Percentiles rank a stretch among this genome's conserved stretches.
Conservation (phyloP, 2,888 invertebrate genomes). For the Diarsia brunnea region DNA sequence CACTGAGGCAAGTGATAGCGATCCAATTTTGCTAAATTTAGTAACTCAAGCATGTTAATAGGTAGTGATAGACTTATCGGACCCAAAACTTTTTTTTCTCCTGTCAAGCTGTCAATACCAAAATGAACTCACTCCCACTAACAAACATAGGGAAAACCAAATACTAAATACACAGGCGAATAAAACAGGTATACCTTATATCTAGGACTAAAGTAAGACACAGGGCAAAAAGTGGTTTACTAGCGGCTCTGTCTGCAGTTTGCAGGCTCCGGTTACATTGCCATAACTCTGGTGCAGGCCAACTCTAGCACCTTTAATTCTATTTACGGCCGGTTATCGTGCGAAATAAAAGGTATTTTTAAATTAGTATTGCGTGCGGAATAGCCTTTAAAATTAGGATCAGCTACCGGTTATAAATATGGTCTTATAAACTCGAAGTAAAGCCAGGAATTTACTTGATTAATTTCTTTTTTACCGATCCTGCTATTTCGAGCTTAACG, state of each 20-base stretch:
- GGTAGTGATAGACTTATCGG: background rate
- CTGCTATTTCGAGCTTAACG: conserved; percentile 54
- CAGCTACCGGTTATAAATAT: conserved; percentile 59
- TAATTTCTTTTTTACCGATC: conserved; percentile 62
- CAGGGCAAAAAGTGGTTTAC: conserved; percentile 74
- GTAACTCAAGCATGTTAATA: background rate
- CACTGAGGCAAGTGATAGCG: background rate
- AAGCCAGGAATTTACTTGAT: conserved; percentile 55
- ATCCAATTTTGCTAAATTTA: background rate
- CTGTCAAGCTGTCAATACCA: conserved; percentile 18
- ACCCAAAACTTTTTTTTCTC: conserved; percentile 9
- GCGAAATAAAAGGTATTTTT: conserved; percentile 71
- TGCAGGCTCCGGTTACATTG: conserved; percentile 64
- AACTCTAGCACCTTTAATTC: conserved; percentile 71
- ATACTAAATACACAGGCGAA: conserved; percentile 15
- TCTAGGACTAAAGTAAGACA: conserved; percentile 59
- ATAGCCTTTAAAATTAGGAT: conserved; percentile 65
- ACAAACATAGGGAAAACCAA: conserved; percentile 26
- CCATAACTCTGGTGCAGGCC: conserved; percentile 68
- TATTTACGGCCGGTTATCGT: conserved; percentile 70
- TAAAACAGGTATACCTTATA: conserved; percentile 48
- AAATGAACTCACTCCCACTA: conserved; percentile 15
- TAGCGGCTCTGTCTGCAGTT: conserved; percentile 49
- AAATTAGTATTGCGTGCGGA: conserved; percentile 68
- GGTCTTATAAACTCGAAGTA: conserved; percentile 49